A percentile compares a stretch with the other conserved stretches of the same genome.
phyloP scores from a whole-genome alignment of 2,113 vertebrate genomes.

The Hypocryptadius cinnamomeus region DNA sequence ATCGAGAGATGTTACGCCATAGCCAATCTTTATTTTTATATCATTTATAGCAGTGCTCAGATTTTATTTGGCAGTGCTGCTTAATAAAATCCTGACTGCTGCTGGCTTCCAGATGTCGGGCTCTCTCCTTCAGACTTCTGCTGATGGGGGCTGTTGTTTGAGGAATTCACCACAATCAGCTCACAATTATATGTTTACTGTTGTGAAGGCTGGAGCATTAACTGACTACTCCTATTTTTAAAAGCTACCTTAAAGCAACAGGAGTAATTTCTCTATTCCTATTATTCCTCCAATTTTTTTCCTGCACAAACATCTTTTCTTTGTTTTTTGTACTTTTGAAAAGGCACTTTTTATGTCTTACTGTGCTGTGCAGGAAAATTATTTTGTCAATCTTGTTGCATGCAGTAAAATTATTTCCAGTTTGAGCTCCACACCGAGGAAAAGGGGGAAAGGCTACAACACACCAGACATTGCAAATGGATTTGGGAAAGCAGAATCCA shows the following conservation, averaged over 20 bases:
- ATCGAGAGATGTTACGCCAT: rapidly evolving
- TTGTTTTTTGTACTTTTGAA: background rate
- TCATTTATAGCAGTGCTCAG: background rate
- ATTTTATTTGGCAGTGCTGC: background rate
- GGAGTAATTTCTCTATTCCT: background rate
- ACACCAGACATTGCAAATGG: background rate
- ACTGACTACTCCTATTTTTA: background rate
- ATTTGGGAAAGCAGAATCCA: background rate
- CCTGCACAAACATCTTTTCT: background rate
- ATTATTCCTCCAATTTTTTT: background rate
- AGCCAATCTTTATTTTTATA: background rate
- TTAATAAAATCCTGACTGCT: background rate
- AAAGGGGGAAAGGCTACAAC: background rate
- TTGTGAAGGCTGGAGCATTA: background rate
- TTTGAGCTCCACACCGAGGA: background rate
- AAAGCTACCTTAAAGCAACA: slow-evolving; percentile 13
- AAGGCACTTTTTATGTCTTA: background rate
- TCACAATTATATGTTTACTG: background rate
- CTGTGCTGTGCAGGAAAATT: background rate
- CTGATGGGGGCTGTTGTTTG: background rate
- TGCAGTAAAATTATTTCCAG: background rate
- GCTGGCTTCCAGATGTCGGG: slow-evolving; percentile 13
- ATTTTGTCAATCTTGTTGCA: background rate
- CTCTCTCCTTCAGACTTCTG: background rate
- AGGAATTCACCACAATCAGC: slow-evolving; percentile 8